Conservation (phyloP, 2,797 vertebrate genomes). For the Coilia nasus region DNA sequence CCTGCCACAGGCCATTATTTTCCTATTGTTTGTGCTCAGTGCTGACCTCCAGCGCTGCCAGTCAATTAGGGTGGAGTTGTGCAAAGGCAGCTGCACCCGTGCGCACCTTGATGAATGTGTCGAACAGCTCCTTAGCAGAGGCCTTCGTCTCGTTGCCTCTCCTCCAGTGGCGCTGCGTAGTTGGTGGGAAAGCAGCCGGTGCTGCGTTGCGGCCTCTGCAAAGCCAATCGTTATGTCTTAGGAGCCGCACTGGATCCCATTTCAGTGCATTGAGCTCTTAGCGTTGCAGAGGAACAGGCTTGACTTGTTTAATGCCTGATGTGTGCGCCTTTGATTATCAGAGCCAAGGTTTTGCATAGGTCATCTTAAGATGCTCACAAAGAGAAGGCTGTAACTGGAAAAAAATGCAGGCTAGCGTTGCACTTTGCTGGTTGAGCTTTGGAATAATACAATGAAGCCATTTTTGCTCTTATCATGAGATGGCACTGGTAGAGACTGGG, state of each 20-base stretch:
- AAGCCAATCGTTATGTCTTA: too few relatives aligned
- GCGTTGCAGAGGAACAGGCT: background rate
- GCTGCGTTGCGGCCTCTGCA: too few relatives aligned
- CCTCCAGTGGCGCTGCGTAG: background rate
- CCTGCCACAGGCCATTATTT: conserved; percentile 45
- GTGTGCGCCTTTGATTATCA: background rate
- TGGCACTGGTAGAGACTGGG: background rate
- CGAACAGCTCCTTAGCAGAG: background rate
- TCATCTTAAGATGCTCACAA: background rate
- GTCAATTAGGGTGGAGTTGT: conserved; percentile 30
- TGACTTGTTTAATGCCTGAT: background rate
- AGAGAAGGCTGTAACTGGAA: too few relatives aligned
- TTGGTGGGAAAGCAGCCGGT: too few relatives aligned
- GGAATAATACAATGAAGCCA: background rate
- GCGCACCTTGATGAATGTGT: background rate
- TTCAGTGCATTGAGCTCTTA: too few relatives aligned
- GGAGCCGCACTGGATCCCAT: too few relatives aligned
- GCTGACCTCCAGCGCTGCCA: conserved; percentile 37
- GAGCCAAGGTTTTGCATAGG: background rate
- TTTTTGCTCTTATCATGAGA: background rate
- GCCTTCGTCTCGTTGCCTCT: background rate
- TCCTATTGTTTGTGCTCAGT: conserved; percentile 13
- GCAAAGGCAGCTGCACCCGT: conserved; percentile 7
- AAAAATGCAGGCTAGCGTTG: background rate
- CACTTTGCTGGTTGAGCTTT: background rate